Evolutionary conservation across 2,113 vertebrate genomes (phyloP), one percentile per base, ranked within the genome.

Genomic region (Malurus elegans): DNA sequence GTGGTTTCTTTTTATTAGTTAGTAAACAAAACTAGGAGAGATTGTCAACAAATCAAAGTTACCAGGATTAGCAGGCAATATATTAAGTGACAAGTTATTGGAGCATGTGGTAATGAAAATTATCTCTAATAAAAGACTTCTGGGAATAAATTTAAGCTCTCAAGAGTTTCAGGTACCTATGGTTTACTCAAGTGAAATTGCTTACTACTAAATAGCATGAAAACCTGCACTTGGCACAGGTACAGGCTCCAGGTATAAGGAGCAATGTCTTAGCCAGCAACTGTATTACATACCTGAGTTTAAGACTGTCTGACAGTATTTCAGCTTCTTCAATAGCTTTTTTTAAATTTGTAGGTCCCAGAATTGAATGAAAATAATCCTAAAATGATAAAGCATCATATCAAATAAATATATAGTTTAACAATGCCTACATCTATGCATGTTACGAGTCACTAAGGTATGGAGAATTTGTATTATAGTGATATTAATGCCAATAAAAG

Each of bases 271-370:
- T 67, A 56, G 38, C 51, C 12, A 88, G 31, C 62, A 79, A 66
- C 50, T 75, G 9, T 40, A 44, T 67, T 44, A 93, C 96, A 3
- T 98, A 98, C 98, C 98, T 98, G 96, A 99, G 98, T 98, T 99
- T 99, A 97, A 99, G 98, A 97, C 99, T 99, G 94, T 99, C 99
- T 65, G 99, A 99, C 38, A 99, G 98, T 96, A 98, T 99, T 98
- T 99, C 99, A 6, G 99, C 99, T 98, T 99, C 99, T 98, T 99
- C 99, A 34, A 99, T 96, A 90, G 99, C 98, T 98, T 99, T 99
- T 97, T 98, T 99, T 93, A 99, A 98, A 97, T 98, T 99, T 90
- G 96, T 97, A 92, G 98, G 98, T 66, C 99, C 99, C 76, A 99
- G 98, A 95, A 99, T 96, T 65, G 99, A 99, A 97, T 98, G 97